Base-by-base conservation (phyloP, 2,888 invertebrate species). In the Hypselothyrea guttata region DNA sequence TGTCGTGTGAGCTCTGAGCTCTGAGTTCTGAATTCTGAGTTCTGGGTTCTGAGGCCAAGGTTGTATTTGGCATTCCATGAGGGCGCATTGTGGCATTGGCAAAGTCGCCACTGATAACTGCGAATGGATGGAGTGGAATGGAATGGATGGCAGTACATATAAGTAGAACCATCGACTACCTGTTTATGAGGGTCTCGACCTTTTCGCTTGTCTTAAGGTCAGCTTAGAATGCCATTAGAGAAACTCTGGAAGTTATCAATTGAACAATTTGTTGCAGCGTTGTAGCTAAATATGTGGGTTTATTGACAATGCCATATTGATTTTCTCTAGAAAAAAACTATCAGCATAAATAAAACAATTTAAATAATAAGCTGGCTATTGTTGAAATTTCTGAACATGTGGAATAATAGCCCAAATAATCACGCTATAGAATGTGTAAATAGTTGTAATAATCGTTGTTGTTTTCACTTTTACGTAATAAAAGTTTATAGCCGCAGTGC, bases 1-100 rank as follows among this genome's bases (percentile, higher is more conserved):
- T 37, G 54, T 48, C 53, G 49, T 37, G 53, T 37, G 46, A 54
- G 45, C 33, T 41, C 40, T 51, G 44, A 16, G 73, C 60, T 73
- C 84, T 84, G 84, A 85, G 77, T 67, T 78, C n/a, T n/a, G n/a
- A n/a, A n/a, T n/a, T n/a, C n/a, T n/a, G n/a, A n/a, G n/a, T n/a
- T n/a, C n/a, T n/a, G n/a, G n/a, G n/a, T 35, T 41, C 40, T 51
- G 44, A 16, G 73, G 68, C 69, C 84, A 77, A 77, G 77, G 77
- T 67, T 78, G 71, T 60, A 48, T 49, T 71, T 63, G 58, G 63
- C 82, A 67, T 82, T 74, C 54, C 59, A 74, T 82, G 67, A 67
- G 77, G 77, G 77, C 75, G 79, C 79, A 62, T 67, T 76, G 55
- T 55, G 61, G 68, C 59, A 73, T 40, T 64, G 68, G 34, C 33